These are phyloP conservation scores for Pterocles gutturalis DNA, from an alignment of 2,113 vertebrate genomes.

Conservation along the genomic window DNA sequence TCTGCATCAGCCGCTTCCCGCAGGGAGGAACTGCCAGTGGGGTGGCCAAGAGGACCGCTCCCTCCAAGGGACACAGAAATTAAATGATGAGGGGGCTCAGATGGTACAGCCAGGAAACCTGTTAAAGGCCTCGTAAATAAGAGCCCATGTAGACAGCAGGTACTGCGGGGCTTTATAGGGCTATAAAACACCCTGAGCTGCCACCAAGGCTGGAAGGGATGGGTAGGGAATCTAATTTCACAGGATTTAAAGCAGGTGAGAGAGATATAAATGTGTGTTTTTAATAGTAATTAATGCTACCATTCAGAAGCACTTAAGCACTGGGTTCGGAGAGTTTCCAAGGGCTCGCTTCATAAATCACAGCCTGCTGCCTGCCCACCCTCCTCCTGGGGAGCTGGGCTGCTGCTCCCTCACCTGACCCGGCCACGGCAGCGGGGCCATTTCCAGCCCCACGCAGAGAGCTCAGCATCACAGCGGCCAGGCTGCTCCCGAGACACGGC, in stretches of 20 bases:
- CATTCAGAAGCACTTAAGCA: slow-evolving; percentile 70
- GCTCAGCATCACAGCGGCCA: accelerated
- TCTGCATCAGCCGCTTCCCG: neutral
- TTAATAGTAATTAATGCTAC: slow-evolving; percentile 76
- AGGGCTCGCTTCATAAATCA: slow-evolving; percentile 53
- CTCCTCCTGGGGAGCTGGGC: neutral
- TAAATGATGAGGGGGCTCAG: slow-evolving; percentile 5
- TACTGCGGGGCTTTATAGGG: slow-evolving; percentile 66
- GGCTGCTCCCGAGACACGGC: accelerated
- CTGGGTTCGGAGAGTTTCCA: slow-evolving; percentile 41
- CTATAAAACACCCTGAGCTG: slow-evolving; percentile 71
- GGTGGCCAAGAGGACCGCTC: neutral
- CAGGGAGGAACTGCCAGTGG: accelerated
- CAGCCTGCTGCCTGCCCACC: neutral
- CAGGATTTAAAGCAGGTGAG: slow-evolving; percentile 77
- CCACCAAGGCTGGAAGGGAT: slow-evolving; percentile 54
- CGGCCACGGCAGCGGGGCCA: accelerated
- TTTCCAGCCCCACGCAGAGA: neutral
- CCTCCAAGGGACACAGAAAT: neutral
- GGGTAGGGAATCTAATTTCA: slow-evolving; percentile 73
- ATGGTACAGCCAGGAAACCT: slow-evolving; percentile 29
- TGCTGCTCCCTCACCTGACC: neutral
- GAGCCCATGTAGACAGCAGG: slow-evolving; percentile 52
- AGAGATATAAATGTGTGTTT: slow-evolving; percentile 75
- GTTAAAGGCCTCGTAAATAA: slow-evolving; percentile 72